phyloP scores from a whole-genome alignment of 2,888 invertebrate species.

The Oxystoma pomonae region DNA sequence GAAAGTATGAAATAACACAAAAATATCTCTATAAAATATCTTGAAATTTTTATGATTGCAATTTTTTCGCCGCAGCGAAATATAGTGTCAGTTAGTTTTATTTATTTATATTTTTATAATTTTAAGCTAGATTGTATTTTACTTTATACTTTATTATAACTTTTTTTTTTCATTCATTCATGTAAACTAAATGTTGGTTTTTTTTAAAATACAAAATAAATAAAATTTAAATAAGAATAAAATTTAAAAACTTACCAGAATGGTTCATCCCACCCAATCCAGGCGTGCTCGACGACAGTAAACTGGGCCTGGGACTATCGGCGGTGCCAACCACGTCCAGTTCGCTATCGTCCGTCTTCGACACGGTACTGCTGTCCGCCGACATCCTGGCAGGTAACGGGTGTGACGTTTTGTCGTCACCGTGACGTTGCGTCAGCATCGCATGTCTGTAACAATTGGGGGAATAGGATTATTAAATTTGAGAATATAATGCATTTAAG shows the following conservation, averaged over 20 bases:
- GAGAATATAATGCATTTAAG: no score
- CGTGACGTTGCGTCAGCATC: slow-evolving; percentile 52
- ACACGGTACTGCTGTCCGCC: slow-evolving; percentile 52
- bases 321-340: slow-evolving; percentile 86
- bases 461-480: slow-evolving; percentile 21
- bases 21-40: no score
- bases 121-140: no score
- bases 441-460: slow-evolving; percentile 66
- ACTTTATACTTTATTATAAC: no score
- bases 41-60: no score
- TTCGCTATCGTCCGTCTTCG: slow-evolving; percentile 78
- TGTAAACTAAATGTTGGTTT: no score
- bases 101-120: no score
- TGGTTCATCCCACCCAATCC: slow-evolving; percentile 39
- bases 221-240: no score
- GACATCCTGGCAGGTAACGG: slow-evolving; percentile 47
- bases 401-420: slow-evolving; percentile 54
- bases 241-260: slow-evolving; percentile 35
- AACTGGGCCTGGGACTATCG: slow-evolving; percentile 70
- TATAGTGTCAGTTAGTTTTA: no score
- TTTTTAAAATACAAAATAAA: neutral
- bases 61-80: no score
- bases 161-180: no score
- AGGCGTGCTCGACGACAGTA: slow-evolving; percentile 44
- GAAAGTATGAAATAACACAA: no score